Evolutionary conservation across 2,888 invertebrate species (phyloP), one percentile per base, ranked within the genome.

Genomic region (Merodon equestris): DNA sequence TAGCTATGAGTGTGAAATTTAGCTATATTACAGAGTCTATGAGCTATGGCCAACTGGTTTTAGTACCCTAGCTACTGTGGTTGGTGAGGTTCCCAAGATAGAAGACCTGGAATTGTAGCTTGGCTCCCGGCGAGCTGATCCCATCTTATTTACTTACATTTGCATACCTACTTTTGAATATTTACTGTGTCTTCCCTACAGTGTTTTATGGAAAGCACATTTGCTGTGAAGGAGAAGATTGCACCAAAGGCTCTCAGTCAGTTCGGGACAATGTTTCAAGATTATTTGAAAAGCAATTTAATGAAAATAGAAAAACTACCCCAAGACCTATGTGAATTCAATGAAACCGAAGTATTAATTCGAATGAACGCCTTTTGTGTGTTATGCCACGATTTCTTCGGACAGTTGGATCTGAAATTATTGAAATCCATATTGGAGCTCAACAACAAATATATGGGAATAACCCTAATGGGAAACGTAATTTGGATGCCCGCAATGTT

Each of bases 401-500:
- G 96, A 51, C 91, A 91, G 83, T 90, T 91, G 83, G 96, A 97
- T 87, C 94, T 93, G 85, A 96, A 94, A 87, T 87, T 93, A 48
- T 91, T 95, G 60, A 94, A 93, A 87, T 90, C 91, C 58, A 86
- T 96, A 27, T 90, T 93, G 83, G 97, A 97, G 83, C 87, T 93
- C 3, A 94, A 96, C 87, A 92, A 92, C 85, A 96, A 95, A 92
- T 91, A 94, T 48, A 94, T 94, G 82, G 94, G 94, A 36, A 93
- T 97, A 70, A 93, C 94, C 50, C 89, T 98, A 36, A 91, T 92
- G 70, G 96, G 96, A 0, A 95, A 95, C 85, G 91, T 94, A 13
- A 88, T 96, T 61, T 98, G 97, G 96, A 93, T 94, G 84, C 96
- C 97, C 0, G 94, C 94, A 86, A 91, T 92, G 83, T 98, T 97